phyloP scores from a whole-genome alignment of 2,113 vertebrate genomes.

The Prolemur simus region DNA sequence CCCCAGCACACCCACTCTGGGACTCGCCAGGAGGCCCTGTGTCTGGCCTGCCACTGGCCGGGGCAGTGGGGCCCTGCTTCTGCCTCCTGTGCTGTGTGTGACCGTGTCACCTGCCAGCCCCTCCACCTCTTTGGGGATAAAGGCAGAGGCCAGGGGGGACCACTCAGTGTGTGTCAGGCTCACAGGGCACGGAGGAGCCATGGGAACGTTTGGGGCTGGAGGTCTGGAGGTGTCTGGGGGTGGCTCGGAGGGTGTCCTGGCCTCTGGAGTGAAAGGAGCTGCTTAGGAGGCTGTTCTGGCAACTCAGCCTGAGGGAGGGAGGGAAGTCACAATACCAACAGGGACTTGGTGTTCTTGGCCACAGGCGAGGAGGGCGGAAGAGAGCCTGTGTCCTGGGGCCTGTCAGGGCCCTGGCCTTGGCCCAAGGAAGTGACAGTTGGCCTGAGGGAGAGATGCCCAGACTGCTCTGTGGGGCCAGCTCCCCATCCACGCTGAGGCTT shows the following conservation, averaged over 20 bases:
- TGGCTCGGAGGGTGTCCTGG: neutral
- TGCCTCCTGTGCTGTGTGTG: neutral
- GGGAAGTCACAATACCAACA: neutral
- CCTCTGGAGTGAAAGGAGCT: neutral
- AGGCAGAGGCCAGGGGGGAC: neutral
- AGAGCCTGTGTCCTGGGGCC: too few species aligned
- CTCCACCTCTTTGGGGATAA: neutral
- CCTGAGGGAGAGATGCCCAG: neutral
- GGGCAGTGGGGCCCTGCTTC: too few species aligned
- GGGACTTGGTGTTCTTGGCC: neutral
- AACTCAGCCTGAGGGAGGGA: neutral
- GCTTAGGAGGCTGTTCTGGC: neutral
- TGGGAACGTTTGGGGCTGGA: too few species aligned
- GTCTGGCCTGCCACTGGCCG: neutral
- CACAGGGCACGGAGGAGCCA: neutral
- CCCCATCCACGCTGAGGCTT: neutral
- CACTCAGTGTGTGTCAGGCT: neutral
- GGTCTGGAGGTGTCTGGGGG: neutral
- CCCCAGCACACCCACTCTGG: neutral
- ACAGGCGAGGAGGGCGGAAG: rapidly evolving
- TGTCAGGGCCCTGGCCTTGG: neutral
- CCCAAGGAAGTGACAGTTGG: neutral
- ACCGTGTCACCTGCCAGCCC: neutral
- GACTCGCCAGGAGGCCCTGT: neutral
- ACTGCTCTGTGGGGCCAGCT: neutral